phyloP scores from a whole-genome alignment of 2,888 invertebrate species.

The Allolobophora icterica region DNA sequence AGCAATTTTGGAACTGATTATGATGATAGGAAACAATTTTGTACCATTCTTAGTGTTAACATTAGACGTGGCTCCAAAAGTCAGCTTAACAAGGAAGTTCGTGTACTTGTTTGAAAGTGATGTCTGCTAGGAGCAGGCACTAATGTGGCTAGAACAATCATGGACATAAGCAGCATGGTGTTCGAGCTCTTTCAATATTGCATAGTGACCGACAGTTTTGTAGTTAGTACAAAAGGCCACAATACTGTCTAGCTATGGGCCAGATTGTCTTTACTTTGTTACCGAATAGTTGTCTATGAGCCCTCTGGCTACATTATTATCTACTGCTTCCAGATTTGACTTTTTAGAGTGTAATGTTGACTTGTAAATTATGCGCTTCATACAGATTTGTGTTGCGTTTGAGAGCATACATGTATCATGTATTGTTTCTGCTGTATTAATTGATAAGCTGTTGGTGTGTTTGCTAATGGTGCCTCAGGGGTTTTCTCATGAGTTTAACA shows the following conservation, averaged over 20 bases:
- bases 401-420: background rate
- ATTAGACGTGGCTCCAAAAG: background rate
- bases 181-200: background rate
- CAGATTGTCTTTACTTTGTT: background rate
- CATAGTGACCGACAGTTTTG: background rate
- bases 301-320: background rate
- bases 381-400: background rate
- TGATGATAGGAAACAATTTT: no score
- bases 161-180: background rate
- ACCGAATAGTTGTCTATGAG: background rate
- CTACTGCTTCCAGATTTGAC: background rate
- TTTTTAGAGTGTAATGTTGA: background rate
- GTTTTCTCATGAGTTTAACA: background rate
- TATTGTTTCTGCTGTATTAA: background rate
- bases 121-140: background rate
- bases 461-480: slow-evolving; percentile 6
- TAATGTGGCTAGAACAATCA: background rate
- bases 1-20: no score
- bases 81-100: background rate
- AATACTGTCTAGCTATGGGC: background rate
- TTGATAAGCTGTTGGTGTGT: background rate
- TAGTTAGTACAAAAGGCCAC: background rate
- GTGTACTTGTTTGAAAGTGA: background rate
- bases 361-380: background rate
- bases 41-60: no score